These are phyloP conservation scores for Lagopus leucura DNA, from an alignment of 2,113 vertebrate genomes.

Conservation along the genomic window DNA sequence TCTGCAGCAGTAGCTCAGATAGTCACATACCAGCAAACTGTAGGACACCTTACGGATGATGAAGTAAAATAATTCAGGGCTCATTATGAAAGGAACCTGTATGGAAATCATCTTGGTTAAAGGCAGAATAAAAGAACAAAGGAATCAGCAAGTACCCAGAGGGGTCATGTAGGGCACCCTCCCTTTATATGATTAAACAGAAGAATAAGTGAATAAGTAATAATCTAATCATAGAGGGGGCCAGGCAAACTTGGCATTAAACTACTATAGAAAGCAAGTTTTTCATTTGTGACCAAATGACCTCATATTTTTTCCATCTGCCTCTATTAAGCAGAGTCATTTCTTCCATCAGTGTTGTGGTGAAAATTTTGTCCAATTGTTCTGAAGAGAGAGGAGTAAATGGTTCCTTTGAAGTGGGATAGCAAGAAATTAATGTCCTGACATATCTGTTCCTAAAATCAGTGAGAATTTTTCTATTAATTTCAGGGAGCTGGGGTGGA, in stretches of 20 bases:
- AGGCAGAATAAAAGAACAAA: slow-evolving; percentile 53
- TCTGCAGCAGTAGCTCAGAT: slow-evolving; percentile 40
- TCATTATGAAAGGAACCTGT: slow-evolving; percentile 48
- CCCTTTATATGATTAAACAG: slow-evolving; percentile 63
- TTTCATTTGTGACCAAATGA: slow-evolving; percentile 70
- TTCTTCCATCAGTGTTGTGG: slow-evolving; percentile 1
- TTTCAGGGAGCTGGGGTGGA: not conserved
- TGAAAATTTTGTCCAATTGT: slow-evolving; percentile 42
- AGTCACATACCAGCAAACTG: slow-evolving; percentile 3
- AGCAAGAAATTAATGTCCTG: slow-evolving; percentile 5
- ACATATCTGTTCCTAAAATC: not conserved
- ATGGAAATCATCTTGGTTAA: slow-evolving; percentile 49
- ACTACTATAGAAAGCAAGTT: slow-evolving; percentile 48
- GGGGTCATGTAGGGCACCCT: slow-evolving; percentile 53
- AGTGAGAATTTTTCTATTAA: not conserved
- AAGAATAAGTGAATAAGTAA: slow-evolving; percentile 69
- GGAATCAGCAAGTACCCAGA: slow-evolving; percentile 44
- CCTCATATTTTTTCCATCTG: slow-evolving; percentile 70
- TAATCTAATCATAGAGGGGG: slow-evolving; percentile 62
- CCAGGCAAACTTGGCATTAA: slow-evolving; percentile 44
- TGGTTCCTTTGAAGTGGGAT: not conserved
- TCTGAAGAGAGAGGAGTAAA: slow-evolving; percentile 12
- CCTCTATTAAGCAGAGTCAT: slow-evolving; percentile 52
- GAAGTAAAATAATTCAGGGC: slow-evolving; percentile 50
- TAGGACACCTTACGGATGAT: slow-evolving; percentile 43